phyloP scores from a whole-genome alignment of 2,888 invertebrate species.

The Andricus quercusramuli region DNA sequence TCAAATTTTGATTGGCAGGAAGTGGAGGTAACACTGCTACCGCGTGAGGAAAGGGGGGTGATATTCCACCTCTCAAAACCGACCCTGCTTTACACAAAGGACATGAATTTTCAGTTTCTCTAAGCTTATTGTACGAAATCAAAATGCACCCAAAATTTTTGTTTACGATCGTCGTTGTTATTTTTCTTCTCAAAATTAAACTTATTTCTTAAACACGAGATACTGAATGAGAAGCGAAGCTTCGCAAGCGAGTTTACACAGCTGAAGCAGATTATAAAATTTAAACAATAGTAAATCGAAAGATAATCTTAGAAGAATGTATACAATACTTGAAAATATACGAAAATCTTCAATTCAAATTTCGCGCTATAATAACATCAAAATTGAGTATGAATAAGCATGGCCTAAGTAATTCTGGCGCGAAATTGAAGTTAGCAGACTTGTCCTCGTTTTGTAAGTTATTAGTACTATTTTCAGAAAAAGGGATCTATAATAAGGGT shows the following conservation, averaged over 20 bases:
- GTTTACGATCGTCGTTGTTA: constrained; percentile 26
- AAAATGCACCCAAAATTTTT: background rate
- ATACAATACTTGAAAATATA: background rate
- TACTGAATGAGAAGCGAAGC: constrained; percentile 15
- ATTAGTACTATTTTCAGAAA: too few species aligned
- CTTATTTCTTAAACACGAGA: background rate
- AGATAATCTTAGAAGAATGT: background rate
- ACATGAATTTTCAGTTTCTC: background rate
- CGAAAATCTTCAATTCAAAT: too few species aligned
- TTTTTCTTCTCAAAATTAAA: background rate
- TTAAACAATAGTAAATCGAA: background rate
- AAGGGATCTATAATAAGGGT: too few species aligned
- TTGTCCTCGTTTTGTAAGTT: too few species aligned
- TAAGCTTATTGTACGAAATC: background rate
- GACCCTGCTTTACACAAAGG: constrained; percentile 70
- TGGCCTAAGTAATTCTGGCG: too few species aligned
- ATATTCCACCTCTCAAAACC: constrained; percentile 73
- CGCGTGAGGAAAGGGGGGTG: constrained; percentile 81
- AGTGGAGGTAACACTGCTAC: constrained; percentile 83
- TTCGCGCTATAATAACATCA: too few species aligned
- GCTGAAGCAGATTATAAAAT: constrained; percentile 29
- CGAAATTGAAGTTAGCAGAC: too few species aligned
- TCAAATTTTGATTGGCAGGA: constrained; percentile 74
- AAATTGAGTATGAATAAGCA: too few species aligned
- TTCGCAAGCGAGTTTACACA: constrained; percentile 8